phyloP scores from a whole-genome alignment of 2,113 vertebrate genomes.

The Megaceryle torquata region DNA sequence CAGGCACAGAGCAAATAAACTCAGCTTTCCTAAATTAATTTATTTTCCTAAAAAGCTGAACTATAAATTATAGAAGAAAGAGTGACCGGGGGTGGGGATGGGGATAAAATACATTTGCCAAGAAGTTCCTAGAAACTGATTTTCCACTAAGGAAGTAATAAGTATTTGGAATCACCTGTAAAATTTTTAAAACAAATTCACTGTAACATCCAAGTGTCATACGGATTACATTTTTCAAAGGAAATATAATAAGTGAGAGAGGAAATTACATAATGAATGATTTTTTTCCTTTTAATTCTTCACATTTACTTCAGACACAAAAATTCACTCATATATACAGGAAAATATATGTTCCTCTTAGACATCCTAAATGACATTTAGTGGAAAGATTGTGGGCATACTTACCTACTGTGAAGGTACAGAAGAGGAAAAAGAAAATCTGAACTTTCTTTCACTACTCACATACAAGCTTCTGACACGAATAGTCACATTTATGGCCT shows the following conservation, averaged over 20 bases:
- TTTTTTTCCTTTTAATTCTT: constrained; percentile 32
- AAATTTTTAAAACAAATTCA: constrained; percentile 15
- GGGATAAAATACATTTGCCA: not conserved
- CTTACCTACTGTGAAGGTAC: not conserved
- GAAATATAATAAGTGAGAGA: not conserved
- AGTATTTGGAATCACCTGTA: constrained; percentile 24
- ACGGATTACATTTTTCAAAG: constrained; percentile 35
- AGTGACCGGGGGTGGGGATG: not conserved
- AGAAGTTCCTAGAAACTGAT: not conserved
- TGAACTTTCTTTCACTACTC: not conserved
- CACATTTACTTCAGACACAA: constrained; percentile 13
- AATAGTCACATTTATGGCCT: not conserved
- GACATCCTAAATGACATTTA: constrained; percentile 30
- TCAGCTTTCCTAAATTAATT: not conserved
- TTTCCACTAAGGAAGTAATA: constrained; percentile 42
- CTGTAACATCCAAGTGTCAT: constrained; percentile 1
- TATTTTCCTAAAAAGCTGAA: not conserved
- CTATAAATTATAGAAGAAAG: not conserved
- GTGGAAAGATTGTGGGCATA: not conserved
- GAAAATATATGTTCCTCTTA: constrained; percentile 34
- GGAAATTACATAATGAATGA: constrained; percentile 12
- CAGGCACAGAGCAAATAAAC: not conserved
- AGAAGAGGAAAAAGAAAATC: not conserved
- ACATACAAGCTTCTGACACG: not conserved
- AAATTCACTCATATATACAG: not conserved